A percentile compares a stretch with the other conserved stretches of the same genome.
phyloP scores from a whole-genome alignment of 2,113 vertebrate genomes.

The Pachycephala philippinensis region DNA sequence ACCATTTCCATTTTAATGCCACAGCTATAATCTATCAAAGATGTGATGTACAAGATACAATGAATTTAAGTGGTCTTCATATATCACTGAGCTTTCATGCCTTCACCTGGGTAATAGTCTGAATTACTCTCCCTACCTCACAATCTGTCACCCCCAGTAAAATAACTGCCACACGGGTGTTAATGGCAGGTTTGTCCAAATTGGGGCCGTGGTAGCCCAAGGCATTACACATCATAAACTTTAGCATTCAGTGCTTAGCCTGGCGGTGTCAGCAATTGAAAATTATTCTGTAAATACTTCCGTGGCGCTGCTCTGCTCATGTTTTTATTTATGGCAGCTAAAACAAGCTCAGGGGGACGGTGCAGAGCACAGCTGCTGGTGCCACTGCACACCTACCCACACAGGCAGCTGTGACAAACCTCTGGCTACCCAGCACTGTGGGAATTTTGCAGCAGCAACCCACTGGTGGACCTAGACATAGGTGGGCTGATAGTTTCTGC shows the following conservation, averaged over 20 bases:
- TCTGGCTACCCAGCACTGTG: neutral
- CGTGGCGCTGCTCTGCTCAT: slow-evolving; percentile 7
- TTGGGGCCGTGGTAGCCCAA: slow-evolving; percentile 69
- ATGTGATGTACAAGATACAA: slow-evolving; percentile 92
- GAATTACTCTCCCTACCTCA: slow-evolving; percentile 88
- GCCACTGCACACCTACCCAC: neutral
- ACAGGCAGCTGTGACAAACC: neutral
- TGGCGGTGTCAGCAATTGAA: slow-evolving; percentile 27
- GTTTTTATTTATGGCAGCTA: slow-evolving; percentile 71
- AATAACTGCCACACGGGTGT: slow-evolving; percentile 79
- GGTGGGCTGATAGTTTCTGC: neutral
- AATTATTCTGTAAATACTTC: slow-evolving; percentile 70
- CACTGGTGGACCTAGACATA: neutral
- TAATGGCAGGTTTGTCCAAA: slow-evolving; percentile 83
- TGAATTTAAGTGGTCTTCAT: slow-evolving; percentile 91
- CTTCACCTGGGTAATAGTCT: slow-evolving; percentile 90
- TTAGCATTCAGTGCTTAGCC: slow-evolving; percentile 67
- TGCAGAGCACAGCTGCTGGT: neutral
- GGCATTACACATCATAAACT: slow-evolving; percentile 79
- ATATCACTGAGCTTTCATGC: slow-evolving; percentile 87
- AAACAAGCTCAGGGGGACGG: slow-evolving; percentile 8
- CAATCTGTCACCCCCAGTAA: slow-evolving; percentile 86
- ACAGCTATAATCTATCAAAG: slow-evolving; percentile 95
- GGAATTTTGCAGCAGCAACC: neutral
- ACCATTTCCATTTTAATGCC: slow-evolving; percentile 99